These are phyloP conservation scores for Leptopilina myrica DNA, from an alignment of 2,888 invertebrate species.

Conservation along the genomic window DNA sequence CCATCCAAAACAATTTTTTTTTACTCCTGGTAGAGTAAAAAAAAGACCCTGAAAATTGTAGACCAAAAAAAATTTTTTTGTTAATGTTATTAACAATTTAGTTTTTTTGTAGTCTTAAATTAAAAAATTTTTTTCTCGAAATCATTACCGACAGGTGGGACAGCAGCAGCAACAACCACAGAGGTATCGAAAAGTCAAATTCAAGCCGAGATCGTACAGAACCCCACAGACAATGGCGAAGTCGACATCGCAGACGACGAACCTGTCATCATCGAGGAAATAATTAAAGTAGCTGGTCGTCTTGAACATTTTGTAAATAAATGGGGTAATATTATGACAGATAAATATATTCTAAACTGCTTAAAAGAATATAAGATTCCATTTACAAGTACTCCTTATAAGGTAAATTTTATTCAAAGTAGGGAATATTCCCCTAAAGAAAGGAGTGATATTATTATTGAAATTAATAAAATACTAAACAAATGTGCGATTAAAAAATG, in stretches of 20 bases:
- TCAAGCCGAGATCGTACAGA: conserved; percentile 15
- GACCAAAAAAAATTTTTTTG: too few species aligned
- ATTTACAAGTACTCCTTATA: conserved; percentile 28
- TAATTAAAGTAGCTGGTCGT: conserved; percentile 44
- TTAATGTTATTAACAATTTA: too few species aligned
- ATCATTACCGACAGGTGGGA: conserved; percentile 41
- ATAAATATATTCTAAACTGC: conserved; percentile 41
- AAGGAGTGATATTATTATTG: not conserved
- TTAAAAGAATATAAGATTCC: conserved; percentile 47
- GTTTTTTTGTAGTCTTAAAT: too few species aligned
- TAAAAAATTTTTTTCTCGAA: too few species aligned
- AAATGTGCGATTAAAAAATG: not conserved
- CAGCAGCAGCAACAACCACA: conserved; percentile 1
- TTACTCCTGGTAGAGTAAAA: too few species aligned
- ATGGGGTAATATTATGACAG: conserved; percentile 46
- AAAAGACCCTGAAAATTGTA: too few species aligned
- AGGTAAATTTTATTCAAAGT: conserved; percentile 12
- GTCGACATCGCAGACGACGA: conserved; percentile 43
- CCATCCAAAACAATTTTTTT: too few species aligned
- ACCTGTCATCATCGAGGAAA: conserved; percentile 44
- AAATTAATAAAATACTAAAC: conserved; percentile 42
- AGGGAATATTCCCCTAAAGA: conserved; percentile 14
- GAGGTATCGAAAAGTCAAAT: not conserved
- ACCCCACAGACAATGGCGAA: conserved; percentile 14
- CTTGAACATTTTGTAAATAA: conserved; percentile 34